Conservation (phyloP, 2,113 vertebrate species). For the Rhynchopsitta pachyrhyncha region DNA sequence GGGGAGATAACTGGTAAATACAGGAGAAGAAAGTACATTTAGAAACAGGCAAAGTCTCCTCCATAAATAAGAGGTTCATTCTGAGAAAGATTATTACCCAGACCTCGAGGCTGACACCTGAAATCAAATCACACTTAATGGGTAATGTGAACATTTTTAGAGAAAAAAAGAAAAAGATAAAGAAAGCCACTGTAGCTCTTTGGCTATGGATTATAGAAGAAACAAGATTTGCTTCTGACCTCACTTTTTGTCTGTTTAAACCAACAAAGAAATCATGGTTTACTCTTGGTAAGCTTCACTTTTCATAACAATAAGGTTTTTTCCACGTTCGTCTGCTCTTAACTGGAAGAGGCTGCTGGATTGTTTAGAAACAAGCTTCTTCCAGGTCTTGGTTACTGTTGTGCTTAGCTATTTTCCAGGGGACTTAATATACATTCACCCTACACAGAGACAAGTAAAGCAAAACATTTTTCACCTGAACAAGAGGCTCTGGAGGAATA, state of each 20-base stretch:
- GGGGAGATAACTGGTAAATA: slow-evolving; percentile 65
- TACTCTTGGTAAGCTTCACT: slow-evolving; percentile 36
- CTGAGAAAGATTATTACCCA: slow-evolving; percentile 48
- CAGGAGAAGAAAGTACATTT: slow-evolving; percentile 61
- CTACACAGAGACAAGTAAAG: slow-evolving; percentile 34
- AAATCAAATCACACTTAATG: slow-evolving; percentile 67
- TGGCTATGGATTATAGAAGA: slow-evolving; percentile 39
- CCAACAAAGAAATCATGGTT: slow-evolving; percentile 50
- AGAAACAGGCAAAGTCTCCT: slow-evolving; percentile 62
- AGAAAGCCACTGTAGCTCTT: neutral
- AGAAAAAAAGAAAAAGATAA: neutral
- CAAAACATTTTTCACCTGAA: slow-evolving; percentile 59
- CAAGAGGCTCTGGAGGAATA: slow-evolving; percentile 19
- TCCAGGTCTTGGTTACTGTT: slow-evolving; percentile 40
- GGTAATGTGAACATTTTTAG: slow-evolving; percentile 38
- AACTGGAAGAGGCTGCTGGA: slow-evolving; percentile 52
- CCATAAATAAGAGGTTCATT: slow-evolving; percentile 56
- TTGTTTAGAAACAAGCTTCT: slow-evolving; percentile 46
- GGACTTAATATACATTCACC: neutral
- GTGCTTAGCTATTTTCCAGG: slow-evolving; percentile 35
- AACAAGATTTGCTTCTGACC: slow-evolving; percentile 53
- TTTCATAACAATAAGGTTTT: slow-evolving; percentile 27
- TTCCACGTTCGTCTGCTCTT: slow-evolving; percentile 29
- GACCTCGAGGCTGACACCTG: slow-evolving; percentile 33
- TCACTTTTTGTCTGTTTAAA: slow-evolving; percentile 62